Evolutionary conservation across 1,140 invertebrate genomes (phyloP).

Genomic region (Eueides isabella): DNA sequence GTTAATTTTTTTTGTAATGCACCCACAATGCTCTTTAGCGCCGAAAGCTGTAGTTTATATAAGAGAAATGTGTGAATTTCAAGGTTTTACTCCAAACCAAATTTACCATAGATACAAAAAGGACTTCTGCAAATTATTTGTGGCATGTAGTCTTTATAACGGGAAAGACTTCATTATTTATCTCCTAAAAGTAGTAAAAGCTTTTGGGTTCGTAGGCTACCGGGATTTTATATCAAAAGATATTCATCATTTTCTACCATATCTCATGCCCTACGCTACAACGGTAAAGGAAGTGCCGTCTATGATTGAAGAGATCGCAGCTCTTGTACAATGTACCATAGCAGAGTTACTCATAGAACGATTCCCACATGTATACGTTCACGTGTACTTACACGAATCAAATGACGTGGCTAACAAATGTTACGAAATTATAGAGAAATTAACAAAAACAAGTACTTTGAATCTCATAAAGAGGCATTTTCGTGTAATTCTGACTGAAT

Average conservation of each 20-base stretch:
- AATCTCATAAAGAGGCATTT: slow-evolving; percentile 80
- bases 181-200: slow-evolving; percentile 80
- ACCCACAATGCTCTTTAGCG: slow-evolving; percentile 84
- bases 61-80: slow-evolving; percentile 83
- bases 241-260: slow-evolving; percentile 83
- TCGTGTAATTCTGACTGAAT: slow-evolving; percentile 82
- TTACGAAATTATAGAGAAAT: slow-evolving; percentile 83
- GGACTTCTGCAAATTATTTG: slow-evolving; percentile 85
- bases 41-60: slow-evolving; percentile 84
- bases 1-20: slow-evolving; percentile 85
- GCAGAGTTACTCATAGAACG: slow-evolving; percentile 83
- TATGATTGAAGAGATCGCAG: slow-evolving; percentile 84
- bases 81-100: slow-evolving; percentile 83
- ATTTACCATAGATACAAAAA: slow-evolving; percentile 87
- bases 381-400: slow-evolving; percentile 85
- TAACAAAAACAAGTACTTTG: slow-evolving; percentile 79
- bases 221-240: slow-evolving; percentile 85
- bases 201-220: slow-evolving; percentile 84
- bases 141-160: slow-evolving; percentile 82
- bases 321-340: slow-evolving; percentile 82
- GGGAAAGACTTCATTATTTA: slow-evolving; percentile 78
- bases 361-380: slow-evolving; percentile 85
- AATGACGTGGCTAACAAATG: slow-evolving; percentile 82
- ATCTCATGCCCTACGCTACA: slow-evolving; percentile 83
- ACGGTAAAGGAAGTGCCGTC: slow-evolving; percentile 78